Percentiles rank a stretch among this genome's conserved stretches.
Conservation (phyloP, 2,888 invertebrate genomes). For the Cephus runcator region DNA sequence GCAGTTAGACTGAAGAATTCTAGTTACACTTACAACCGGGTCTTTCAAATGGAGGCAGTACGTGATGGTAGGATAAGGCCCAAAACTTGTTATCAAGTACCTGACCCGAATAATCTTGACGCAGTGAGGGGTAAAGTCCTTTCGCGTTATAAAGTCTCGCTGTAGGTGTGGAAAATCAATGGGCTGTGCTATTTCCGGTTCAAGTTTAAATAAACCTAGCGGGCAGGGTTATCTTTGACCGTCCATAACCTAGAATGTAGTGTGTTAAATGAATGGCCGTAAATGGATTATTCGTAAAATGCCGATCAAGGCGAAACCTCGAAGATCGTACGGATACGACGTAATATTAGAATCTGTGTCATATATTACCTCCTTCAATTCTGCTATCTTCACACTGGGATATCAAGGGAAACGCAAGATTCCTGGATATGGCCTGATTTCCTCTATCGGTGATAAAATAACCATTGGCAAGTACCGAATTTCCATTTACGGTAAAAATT, state of each 20-base stretch:
- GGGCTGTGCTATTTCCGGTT: neutral
- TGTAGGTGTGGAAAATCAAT: neutral
- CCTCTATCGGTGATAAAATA: neutral
- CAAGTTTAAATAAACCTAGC: neutral
- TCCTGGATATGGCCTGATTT: neutral
- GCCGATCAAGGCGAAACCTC: neutral
- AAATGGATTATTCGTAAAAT: neutral
- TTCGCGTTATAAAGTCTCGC: neutral
- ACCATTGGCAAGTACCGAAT: neutral
- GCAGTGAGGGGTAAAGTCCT: neutral
- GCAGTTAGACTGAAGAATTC: neutral
- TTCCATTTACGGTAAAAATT: neutral
- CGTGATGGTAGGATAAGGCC: neutral
- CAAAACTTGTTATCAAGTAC: neutral
- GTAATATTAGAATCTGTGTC: neutral
- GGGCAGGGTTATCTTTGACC: neutral
- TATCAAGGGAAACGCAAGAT: neutral
- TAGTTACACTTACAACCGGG: neutral
- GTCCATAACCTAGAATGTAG: neutral
- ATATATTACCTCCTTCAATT: neutral
- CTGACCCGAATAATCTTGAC: neutral
- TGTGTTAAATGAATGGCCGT: neutral
- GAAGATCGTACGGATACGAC: neutral
- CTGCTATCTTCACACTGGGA: neutral
- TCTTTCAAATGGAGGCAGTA: neutral